Percentiles rank a stretch among this genome's conserved stretches.
Evolutionary conservation across 1,140 invertebrate genomes (phyloP).

Genomic region (Hypothenemus hampei): DNA sequence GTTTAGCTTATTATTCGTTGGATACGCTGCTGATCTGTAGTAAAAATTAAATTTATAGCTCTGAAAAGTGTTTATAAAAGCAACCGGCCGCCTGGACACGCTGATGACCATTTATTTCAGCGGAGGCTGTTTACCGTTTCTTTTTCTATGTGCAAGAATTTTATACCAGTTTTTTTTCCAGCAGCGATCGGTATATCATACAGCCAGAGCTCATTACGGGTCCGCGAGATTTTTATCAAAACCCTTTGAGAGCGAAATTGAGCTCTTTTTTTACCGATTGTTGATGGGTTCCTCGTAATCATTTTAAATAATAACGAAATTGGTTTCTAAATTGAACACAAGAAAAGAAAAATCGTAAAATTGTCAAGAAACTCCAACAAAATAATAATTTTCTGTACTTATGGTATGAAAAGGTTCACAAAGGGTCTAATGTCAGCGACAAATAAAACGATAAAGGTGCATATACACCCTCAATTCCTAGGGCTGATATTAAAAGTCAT

Average conservation of each 20-base stretch:
- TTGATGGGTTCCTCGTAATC: constrained; percentile 23
- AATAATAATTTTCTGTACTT: neutral
- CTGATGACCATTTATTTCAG: constrained; percentile 36
- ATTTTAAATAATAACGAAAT: no score
- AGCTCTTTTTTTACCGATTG: constrained; percentile 17
- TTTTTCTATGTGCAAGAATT: constrained; percentile 37
- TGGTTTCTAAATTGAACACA: no score
- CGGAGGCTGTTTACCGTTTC: constrained; percentile 29
- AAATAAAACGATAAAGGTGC: constrained; percentile 30
- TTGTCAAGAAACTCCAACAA: constrained; percentile 30
- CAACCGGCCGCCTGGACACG: no score
- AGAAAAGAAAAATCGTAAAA: constrained; percentile 33
- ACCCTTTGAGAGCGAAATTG: constrained; percentile 21
- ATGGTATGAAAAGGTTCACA: neutral
- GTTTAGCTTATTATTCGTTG: neutral
- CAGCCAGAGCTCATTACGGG: constrained; percentile 21
- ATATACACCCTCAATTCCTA: neutral
- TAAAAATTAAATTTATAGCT: constrained; percentile 39
- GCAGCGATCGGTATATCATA: constrained; percentile 22
- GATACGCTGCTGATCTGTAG: neutral
- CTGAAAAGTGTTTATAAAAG: constrained; percentile 44
- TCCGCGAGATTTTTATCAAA: constrained; percentile 27
- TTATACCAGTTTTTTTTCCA: constrained; percentile 31
- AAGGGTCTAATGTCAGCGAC: constrained; percentile 15
- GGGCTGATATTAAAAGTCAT: constrained; percentile 36